Evolutionary conservation across 2,113 vertebrate genomes (phyloP).

Genomic region (Pica pica): DNA sequence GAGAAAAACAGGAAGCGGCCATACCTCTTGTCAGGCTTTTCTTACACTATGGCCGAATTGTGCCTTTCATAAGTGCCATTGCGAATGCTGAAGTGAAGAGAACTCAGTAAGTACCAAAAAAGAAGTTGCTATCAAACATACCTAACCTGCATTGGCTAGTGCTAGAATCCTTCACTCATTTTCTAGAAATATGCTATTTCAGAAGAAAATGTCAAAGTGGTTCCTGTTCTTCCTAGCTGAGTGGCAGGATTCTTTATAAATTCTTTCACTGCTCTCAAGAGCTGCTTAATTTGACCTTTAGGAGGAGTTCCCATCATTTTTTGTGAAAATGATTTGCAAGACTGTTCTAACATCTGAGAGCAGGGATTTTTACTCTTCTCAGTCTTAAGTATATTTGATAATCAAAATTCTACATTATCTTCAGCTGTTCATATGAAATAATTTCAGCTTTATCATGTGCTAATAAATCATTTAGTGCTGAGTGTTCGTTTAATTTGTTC

Average conservation of each 20-base stretch:
- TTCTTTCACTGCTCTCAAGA: background rate
- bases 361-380: background rate
- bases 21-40: constrained; percentile 94
- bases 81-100: constrained; percentile 93
- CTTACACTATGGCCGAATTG: constrained; percentile 91
- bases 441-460: background rate
- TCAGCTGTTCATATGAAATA: background rate
- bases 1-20: constrained; percentile 96
- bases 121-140: background rate
- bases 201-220: background rate
- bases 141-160: background rate
- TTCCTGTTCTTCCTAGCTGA: background rate
- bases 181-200: background rate
- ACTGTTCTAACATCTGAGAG: background rate
- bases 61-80: constrained; percentile 96
- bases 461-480: background rate
- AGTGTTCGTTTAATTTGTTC: background rate
- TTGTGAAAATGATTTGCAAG: background rate
- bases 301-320: background rate
- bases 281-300: background rate
- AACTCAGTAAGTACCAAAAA: constrained; percentile 87
- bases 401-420: background rate
- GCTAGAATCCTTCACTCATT: background rate
- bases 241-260: background rate
- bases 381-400: background rate